These are phyloP conservation scores for Procambarus clarkii DNA, from an alignment of 1,140 invertebrate species.

Conservation along the genomic window DNA sequence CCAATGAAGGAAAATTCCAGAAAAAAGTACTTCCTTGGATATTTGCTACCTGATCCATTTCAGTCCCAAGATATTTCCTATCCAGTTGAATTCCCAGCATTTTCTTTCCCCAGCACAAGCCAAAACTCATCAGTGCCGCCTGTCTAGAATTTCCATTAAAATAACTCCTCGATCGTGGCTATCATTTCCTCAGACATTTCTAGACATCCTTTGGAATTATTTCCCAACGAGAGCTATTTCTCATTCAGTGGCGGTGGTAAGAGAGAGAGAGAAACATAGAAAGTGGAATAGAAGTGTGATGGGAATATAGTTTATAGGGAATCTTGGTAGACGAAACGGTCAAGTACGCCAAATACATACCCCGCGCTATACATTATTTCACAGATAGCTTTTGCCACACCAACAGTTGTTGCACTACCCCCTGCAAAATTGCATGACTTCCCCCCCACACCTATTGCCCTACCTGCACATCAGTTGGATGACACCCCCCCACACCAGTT, in stretches of 20 bases:
- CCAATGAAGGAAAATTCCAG: too few species aligned
- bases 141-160: conserved; percentile 1
- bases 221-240: not conserved
- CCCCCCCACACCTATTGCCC: too few species aligned
- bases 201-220: not conserved
- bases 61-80: not conserved
- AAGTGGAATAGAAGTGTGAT: not conserved
- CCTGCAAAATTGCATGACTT: too few species aligned
- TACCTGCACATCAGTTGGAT: too few species aligned
- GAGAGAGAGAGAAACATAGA: conserved; percentile 19
- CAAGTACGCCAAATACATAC: too few species aligned
- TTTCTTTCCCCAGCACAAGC: not conserved
- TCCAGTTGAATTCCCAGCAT: not conserved
- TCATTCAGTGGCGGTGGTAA: not conserved
- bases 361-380: too few species aligned
- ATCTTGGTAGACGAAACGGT: not conserved
- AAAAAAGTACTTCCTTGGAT: too few species aligned
- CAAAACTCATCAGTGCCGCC: not conserved
- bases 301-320: not conserved
- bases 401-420: too few species aligned
- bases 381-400: too few species aligned
- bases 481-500: too few species aligned
- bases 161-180: not conserved
- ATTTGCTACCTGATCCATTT: too few species aligned
- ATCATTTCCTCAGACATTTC: conserved; percentile 8